Conservation (phyloP, 37 sponge, comb jelly and placozoan species). For the Spongia lamella region DNA sequence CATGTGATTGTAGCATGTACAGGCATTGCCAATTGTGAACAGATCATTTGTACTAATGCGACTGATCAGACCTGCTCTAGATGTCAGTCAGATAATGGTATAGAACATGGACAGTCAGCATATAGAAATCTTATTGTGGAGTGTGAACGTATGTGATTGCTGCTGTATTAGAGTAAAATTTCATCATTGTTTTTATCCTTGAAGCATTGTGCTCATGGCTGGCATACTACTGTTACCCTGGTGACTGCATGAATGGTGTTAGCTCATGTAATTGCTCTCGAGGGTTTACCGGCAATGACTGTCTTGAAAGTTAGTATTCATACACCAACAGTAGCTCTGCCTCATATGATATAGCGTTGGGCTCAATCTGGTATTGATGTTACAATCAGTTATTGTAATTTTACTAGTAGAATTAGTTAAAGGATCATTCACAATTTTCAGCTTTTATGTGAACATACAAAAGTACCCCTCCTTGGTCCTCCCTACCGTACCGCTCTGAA, state of each 20-base stretch:
- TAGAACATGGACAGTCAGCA: constrained; percentile 42
- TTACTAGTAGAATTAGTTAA: too few relatives aligned
- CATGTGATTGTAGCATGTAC: too few relatives aligned
- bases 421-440: too few relatives aligned
- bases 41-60: constrained; percentile 51
- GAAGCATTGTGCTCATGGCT: constrained; percentile 78
- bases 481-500: too few relatives aligned
- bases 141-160: constrained; percentile 31
- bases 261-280: constrained; percentile 58
- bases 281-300: constrained; percentile 62
- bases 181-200: neutral
- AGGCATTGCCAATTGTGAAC: constrained; percentile 53
- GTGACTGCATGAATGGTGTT: constrained; percentile 44
- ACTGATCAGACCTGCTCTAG: constrained; percentile 44
- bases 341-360: too few relatives aligned
- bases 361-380: too few relatives aligned
- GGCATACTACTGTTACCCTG: constrained; percentile 66
- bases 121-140: constrained; percentile 45
- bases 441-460: too few relatives aligned
- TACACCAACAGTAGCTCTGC: too few relatives aligned
- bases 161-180: too few relatives aligned
- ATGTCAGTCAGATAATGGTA: constrained; percentile 62
- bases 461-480: too few relatives aligned
- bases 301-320: constrained; percentile 69
- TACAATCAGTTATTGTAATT: too few relatives aligned